phyloP scores from a whole-genome alignment of 2,113 vertebrate species.

The Leucopsar rothschildi region DNA sequence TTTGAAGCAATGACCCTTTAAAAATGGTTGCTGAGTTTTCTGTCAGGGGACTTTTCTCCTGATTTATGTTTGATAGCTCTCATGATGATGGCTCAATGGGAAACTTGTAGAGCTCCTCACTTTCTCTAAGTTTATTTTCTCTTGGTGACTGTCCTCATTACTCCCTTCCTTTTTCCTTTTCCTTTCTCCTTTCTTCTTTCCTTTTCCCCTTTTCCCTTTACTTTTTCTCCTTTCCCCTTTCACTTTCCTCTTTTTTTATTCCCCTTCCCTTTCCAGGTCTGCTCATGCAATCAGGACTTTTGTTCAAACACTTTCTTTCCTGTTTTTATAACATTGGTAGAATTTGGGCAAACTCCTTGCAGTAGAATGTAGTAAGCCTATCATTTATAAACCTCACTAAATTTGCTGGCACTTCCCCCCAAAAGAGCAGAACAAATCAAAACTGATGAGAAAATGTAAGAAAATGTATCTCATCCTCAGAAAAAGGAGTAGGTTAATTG shows the following conservation, averaged over 20 bases:
- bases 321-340: fast-evolving
- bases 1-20: not conserved
- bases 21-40: not conserved
- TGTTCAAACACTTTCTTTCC: not conserved
- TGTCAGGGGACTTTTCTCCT: not conserved
- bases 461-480: not conserved
- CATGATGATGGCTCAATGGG: not conserved
- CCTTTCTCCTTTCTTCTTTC: not conserved
- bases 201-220: fast-evolving
- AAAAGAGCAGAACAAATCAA: not conserved
- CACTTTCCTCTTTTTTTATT: no score
- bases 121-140: not conserved
- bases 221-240: fast-evolving
- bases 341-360: not conserved
- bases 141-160: not conserved
- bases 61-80: not conserved
- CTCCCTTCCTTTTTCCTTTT: fast-evolving
- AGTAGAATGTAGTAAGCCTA: not conserved
- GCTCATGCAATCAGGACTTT: not conserved
- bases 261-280: no score
- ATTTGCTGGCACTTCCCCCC: not conserved
- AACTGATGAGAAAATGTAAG: not conserved
- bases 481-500: not conserved
- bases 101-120: not conserved
- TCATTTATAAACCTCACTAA: not conserved